Evolutionary conservation across 2,888 invertebrate genomes (phyloP), one percentile per base, ranked within the genome.

Genomic region (Drosophila suboccidentalis): DNA sequence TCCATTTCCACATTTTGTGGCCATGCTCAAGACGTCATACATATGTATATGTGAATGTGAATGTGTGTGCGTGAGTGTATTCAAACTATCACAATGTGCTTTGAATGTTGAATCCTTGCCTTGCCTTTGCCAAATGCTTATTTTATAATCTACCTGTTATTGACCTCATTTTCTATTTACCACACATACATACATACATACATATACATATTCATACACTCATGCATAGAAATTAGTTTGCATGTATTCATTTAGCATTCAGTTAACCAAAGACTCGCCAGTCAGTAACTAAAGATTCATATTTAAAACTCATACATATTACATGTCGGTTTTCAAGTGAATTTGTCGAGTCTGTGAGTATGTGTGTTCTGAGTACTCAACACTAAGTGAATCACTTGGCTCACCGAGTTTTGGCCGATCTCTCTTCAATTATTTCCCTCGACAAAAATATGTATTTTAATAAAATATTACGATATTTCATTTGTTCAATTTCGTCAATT

Each of bases 61-160:
- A 38, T 38, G 26, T 55, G 46, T n/a, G 43, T 36, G 13, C 3
- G 19, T 15, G 39, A 26, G 6, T 50, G n/a, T 38, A 54, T 26
- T 53, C 38, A 58, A 29, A 62, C 55, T 34, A 29, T 38, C 22
- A 63, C 51, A 70, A 81, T 68, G 47, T 70, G 69, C 43, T 60
- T 26, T 51, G 67, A 66, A 60, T 66, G 47, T 66, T 64, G 50
- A 54, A 32, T 19, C n/a, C 22, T 34, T 49, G 22, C 8, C 50
- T 34, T 32, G 41, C 19, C 26, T 39, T 29, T 41, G 43, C 50
- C 74, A 72, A 87, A 88, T 81, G 79, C 88, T 82, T 89, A 88
- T 90, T 89, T 87, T 88, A 89, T 89, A 87, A 87, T 87, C 90
- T 85, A 87, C 86, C 90, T 88, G 87, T 80, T 87, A 87, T 88